Evolutionary conservation across 2,113 vertebrate species (phyloP), one percentile per base, ranked within the genome.

Genomic region (Mastomys natalensis): DNA sequence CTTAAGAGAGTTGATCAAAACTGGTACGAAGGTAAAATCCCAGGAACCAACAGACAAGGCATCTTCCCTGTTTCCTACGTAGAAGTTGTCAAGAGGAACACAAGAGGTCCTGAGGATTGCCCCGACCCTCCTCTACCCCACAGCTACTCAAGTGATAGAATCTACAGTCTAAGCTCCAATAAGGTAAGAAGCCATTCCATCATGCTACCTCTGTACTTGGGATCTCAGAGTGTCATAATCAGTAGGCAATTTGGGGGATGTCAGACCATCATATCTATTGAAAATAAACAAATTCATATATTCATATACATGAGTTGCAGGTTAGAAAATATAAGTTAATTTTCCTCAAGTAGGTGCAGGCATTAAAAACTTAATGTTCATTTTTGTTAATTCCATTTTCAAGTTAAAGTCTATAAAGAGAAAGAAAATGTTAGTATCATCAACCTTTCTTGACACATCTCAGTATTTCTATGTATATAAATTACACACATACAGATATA

Each of bases 1-100:
- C 98, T 99, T 76, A 99, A 99, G 97, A 99, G 99, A 98, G 99
- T 99, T 97, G 99, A 99, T 98, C 99, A 99, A 98, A 99, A 99
- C 98, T 99, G 99, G 99, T 99, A 99, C 93, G 99, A 99, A 98
- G 99, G 99, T 95, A 99, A 99, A 98, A 99, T 99, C 97, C 99
- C 99, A 87, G 99, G 99, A 97, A 99, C 99, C 95, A 99, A 98
- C 98, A 99, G 99, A 98, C 99, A 99, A 98, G 99, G 99, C 94
- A 99, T 99, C 98, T 99, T 99, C 98, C 99, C 99, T 0, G 99
- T 99, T 85, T 99, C 99, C 95, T 99, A 99, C 6, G 99, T 99
- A 66, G 99, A 99, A 98, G 98, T 99, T 64, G 58, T 99, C 97
- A 99, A 99, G 98, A 99, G 98, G 97, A 99, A 99, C 19, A 95